These are phyloP conservation scores for Stomorhina lunata DNA, from an alignment of 2,888 invertebrate species.

Conservation along the genomic window DNA sequence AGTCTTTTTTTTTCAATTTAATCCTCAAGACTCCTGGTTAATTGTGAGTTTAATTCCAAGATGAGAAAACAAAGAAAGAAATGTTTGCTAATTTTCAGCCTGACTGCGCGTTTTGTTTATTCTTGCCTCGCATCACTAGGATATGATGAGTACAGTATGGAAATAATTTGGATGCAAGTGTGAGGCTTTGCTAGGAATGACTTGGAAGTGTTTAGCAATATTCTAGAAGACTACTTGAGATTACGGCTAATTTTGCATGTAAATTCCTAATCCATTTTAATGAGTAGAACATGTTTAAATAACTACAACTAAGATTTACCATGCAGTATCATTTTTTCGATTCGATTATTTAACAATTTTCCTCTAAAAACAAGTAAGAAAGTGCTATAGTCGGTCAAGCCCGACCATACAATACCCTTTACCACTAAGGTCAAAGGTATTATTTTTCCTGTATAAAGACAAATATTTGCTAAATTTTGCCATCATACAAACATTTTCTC, in stretches of 20 bases:
- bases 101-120: constrained; percentile 60
- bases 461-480: no score
- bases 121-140: constrained; percentile 50
- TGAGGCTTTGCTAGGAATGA: neutral
- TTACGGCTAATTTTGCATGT: neutral
- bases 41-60: constrained; percentile 35
- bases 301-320: no score
- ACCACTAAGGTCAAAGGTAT: no score
- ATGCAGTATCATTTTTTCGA: no score
- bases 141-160: constrained; percentile 40
- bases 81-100: constrained; percentile 62
- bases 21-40: constrained; percentile 33
- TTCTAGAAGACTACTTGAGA: neutral
- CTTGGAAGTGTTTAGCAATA: neutral
- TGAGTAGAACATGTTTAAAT: no score
- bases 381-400: no score
- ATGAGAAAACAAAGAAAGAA: constrained; percentile 15
- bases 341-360: no score
- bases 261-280: neutral
- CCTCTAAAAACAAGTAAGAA: no score
- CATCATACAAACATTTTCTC: no score
- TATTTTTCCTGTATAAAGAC: no score
- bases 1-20: neutral
- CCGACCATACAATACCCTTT: no score
- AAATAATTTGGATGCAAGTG: neutral